A percentile compares a stretch with the other conserved stretches of the same genome.
Conservation (phyloP, 2,888 invertebrate species). For the Teleiodes luculella region DNA sequence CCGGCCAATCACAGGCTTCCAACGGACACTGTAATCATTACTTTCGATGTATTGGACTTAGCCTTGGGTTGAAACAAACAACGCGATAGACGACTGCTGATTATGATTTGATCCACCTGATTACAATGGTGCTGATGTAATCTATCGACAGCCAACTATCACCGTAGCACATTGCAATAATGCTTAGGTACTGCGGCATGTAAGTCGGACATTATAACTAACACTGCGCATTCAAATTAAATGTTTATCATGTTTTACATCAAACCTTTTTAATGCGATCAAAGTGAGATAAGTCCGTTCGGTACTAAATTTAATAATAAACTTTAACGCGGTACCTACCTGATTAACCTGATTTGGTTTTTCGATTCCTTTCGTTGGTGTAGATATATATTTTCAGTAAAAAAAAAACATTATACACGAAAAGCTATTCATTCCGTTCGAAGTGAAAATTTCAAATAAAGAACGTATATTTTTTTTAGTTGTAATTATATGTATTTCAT, state of each 20-base stretch:
- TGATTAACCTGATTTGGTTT: too few relatives aligned
- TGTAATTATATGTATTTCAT: too few relatives aligned
- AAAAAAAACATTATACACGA: too few relatives aligned
- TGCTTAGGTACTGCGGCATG: not conserved
- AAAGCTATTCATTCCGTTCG: too few relatives aligned
- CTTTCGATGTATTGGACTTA: constrained; percentile 64
- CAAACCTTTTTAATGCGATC: too few relatives aligned
- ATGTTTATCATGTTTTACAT: not conserved
- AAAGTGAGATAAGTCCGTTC: too few relatives aligned
- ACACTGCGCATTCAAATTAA: not conserved
- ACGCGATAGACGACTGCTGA: constrained; percentile 31
- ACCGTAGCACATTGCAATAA: not conserved
- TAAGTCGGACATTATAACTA: not conserved
- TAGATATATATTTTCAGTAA: too few relatives aligned
- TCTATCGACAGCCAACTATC: not conserved
- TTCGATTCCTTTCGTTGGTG: too few relatives aligned
- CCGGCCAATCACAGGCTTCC: constrained; percentile 60
- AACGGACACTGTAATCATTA: constrained; percentile 53
- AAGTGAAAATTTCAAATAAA: too few relatives aligned
- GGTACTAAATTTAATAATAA: too few relatives aligned
- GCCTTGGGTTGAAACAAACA: constrained; percentile 57
- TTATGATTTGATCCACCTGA: constrained; percentile 22
- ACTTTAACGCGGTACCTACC: too few relatives aligned
- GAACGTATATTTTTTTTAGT: too few relatives aligned
- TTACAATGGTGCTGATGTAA: not conserved